A percentile compares a stretch with the other conserved stretches of the same genome.
Evolutionary conservation across 1,140 invertebrate genomes (phyloP).

Genomic region (Eumaeus atala): DNA sequence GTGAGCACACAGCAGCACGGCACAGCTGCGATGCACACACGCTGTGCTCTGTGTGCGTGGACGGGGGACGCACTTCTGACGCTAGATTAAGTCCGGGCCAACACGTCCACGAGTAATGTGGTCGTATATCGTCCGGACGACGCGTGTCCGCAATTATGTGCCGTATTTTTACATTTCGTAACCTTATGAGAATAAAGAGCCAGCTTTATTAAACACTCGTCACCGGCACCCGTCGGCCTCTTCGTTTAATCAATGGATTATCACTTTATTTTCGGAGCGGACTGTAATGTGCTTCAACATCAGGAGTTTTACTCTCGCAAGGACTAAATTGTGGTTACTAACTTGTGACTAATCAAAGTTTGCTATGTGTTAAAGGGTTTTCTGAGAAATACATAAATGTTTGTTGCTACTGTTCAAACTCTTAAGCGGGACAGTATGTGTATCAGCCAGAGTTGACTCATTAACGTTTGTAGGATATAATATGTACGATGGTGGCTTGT

Average conservation of each 20-base stretch:
- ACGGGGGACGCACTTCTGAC: constrained; percentile 48
- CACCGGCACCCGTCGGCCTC: too few species aligned
- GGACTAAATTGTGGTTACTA: too few species aligned
- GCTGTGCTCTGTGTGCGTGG: constrained; percentile 27
- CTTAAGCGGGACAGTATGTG: neutral
- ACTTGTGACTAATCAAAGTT: too few species aligned
- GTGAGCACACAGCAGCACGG: neutral
- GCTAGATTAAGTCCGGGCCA: constrained; percentile 58
- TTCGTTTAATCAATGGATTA: neutral
- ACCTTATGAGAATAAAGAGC: constrained; percentile 6
- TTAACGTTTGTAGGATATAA: too few species aligned
- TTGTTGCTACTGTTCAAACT: too few species aligned
- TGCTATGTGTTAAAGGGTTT: too few species aligned
- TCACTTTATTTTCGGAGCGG: neutral
- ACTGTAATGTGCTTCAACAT: too few species aligned
- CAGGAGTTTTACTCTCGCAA: too few species aligned
- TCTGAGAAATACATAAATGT: too few species aligned
- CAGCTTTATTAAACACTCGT: constrained; percentile 11
- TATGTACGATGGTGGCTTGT: too few species aligned
- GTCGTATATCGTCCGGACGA: constrained; percentile 64
- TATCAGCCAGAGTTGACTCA: neutral
- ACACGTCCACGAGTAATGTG: constrained; percentile 68
- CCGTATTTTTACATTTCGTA: constrained; percentile 26
- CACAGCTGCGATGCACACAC: neutral
- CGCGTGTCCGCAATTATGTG: constrained; percentile 62